Evolutionary conservation across 64 coral and sea anemone species (phyloP), one percentile per base, ranked within the genome.

Genomic region (Montipora cactus): DNA sequence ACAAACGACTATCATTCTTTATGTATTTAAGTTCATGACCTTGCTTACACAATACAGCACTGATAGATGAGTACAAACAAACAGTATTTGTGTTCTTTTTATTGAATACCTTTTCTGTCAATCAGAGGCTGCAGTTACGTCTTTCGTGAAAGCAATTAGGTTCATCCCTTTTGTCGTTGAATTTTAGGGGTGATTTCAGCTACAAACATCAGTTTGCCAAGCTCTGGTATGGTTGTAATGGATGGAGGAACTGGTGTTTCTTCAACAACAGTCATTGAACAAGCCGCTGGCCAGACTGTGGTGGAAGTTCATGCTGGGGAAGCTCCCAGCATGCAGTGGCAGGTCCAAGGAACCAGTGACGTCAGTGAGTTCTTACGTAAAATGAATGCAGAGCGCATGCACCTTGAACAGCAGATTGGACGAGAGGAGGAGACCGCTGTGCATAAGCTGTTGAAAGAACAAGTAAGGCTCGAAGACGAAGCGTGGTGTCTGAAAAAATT

Each of bases 381-480:
- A 80, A 94, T 96, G 92, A 99, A 99, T 48, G 88, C 91, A 66
- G 98, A 99, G 68, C 88, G 98, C 92, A 96, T 99, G 21, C 91
- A 99, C 67, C 59, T 99, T 21, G 98, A 99, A 53, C 98, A 99
- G 61, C 88, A 94, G 6, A 37, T 96, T 57, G 78, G 93, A 53
- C 83, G 95, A 46, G 95, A 96, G 19, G 98, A 99, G 75, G 92
- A 99, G 74, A 96, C 95, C 47, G 79, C 92, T 44, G 84, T 94
- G 18, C 95, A 96, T 64, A 99, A 90, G 67, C 75, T 95, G 13
- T 66, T 99, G 16, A 99, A 88, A 44, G 91, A 94, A 87, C 98
- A 99, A 80, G 98, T 99, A 77, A 74, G 76, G 59, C 7, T 55
- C 37, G 7, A 1, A 74, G 28, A 57, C 5, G 25, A 16, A 8